Evolutionary conservation across 1,140 invertebrate genomes (phyloP), one percentile per base, ranked within the genome.

Genomic region (Drosophila rhopaloa): DNA sequence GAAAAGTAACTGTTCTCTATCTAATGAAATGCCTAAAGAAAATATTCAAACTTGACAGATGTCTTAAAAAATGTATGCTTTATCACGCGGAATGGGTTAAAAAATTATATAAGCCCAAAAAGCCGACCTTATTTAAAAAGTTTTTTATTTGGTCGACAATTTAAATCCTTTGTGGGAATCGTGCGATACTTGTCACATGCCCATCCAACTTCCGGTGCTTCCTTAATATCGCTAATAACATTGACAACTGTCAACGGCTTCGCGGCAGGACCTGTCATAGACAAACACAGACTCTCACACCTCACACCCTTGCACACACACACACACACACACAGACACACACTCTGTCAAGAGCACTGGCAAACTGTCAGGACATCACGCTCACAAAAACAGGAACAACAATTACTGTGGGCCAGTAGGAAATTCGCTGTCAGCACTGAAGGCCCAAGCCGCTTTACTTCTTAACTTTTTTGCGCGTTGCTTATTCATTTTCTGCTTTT

Each of bases 201-300:
- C 13, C 29, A 35, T 54, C 19, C 27, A 13, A 19, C 35, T 29
- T 32, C 38, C 19, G 29, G 35, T 16, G n/a, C 57, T 37, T 29
- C 44, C 41, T 29, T 57, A 58, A 79, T 77, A 63, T 63, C 61
- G 54, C 82, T 81, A 88, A 88, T 88, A 88, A 79, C 79, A 79
- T 82, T 82, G 83, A 79, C 79, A 86, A 86, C 66, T 86, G 82
- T 86, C 82, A 86, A 71, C 78, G 82, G 65, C 19, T 74, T 67
- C 68, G 61, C 72, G 81, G 47, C 44, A 76, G 48, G 48, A 61
- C 51, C 77, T 84, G 81, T 85, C 82, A 81, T 35, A 56, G 19
- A 54, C 77, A 80, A 38, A 51, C 55, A 44, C 70, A 68, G 70
- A 59, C 66, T 19, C 58, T 60, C 24, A 48, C 14, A 14, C 24